These are phyloP conservation scores for Clarias macrocephalus DNA, from an alignment of 2,113 vertebrate genomes.

Conservation along the genomic window DNA sequence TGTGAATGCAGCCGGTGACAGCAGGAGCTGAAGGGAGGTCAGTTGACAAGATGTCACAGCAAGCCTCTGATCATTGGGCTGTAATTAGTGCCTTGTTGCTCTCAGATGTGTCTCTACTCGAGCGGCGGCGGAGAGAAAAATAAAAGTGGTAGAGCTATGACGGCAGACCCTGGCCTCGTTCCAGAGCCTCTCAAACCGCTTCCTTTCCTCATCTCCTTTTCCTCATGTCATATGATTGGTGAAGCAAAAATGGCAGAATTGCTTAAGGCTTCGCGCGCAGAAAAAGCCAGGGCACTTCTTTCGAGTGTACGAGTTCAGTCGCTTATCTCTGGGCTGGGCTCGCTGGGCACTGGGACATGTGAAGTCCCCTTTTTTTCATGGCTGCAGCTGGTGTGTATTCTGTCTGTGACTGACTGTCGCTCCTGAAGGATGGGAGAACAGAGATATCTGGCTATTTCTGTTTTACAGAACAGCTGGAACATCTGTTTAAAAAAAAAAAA, in stretches of 20 bases:
- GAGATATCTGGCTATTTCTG: constrained; percentile 14
- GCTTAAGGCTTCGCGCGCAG: constrained; percentile 12
- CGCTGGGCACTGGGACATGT: constrained; percentile 15
- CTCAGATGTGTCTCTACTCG: constrained; percentile 72
- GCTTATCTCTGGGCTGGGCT: constrained; percentile 14
- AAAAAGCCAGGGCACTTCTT: constrained; percentile 25
- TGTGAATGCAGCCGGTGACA: constrained; percentile 61
- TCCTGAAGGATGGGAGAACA: constrained; percentile 21
- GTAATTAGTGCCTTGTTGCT: constrained; percentile 82
- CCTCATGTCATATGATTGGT: constrained; percentile 34
- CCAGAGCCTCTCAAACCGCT: constrained; percentile 44
- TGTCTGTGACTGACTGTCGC: background rate
- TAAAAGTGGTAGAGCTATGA: constrained; percentile 24
- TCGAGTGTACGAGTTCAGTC: constrained; percentile 8
- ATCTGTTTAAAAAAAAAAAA: background rate
- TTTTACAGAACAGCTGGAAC: constrained; percentile 19
- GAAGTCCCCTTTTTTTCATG: constrained; percentile 22
- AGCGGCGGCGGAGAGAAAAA: constrained; percentile 73
- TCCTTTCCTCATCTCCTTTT: constrained; percentile 39
- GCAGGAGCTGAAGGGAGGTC: constrained; percentile 60
- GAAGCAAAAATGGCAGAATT: constrained; percentile 43
- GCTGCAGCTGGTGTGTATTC: constrained; percentile 34
- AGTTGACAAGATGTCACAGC: constrained; percentile 65
- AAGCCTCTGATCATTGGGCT: constrained; percentile 72
- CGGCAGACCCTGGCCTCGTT: constrained; percentile 43